Evolutionary conservation across 2,888 invertebrate genomes (phyloP).

Genomic region (Aleiodes testaceus): DNA sequence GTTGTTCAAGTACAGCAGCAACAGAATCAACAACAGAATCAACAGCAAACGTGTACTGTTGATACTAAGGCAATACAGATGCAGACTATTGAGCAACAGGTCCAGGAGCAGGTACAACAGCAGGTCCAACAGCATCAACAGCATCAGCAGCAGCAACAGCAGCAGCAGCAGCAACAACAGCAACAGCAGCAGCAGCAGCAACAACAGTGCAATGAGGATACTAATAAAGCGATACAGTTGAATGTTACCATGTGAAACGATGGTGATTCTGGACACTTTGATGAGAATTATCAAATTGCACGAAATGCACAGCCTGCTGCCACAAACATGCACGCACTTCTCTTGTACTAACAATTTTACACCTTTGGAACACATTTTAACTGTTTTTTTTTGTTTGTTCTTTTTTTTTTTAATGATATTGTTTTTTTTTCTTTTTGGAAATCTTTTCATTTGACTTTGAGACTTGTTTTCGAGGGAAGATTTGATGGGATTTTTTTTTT

Average conservation of each 20-base stretch:
- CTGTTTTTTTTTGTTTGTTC: not conserved
- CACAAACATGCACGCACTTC: slow-evolving; percentile 72
- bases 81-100: slow-evolving; percentile 64
- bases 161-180: slow-evolving; percentile 71
- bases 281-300: slow-evolving; percentile 11
- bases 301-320: slow-evolving; percentile 68
- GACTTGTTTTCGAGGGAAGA: not conserved
- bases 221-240: slow-evolving; percentile 71
- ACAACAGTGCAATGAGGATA: slow-evolving; percentile 69
- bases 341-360: slow-evolving; percentile 71
- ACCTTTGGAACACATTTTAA: slow-evolving; percentile 71
- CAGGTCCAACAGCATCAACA: slow-evolving; percentile 69
- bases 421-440: too few relatives aligned
- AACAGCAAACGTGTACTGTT: slow-evolving; percentile 59
- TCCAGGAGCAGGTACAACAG: slow-evolving; percentile 70
- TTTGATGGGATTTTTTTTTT: not conserved
- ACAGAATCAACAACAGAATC: slow-evolving; percentile 69
- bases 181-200: slow-evolving; percentile 66
- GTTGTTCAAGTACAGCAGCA: slow-evolving; percentile 70
- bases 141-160: slow-evolving; percentile 65
- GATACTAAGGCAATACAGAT: slow-evolving; percentile 52
- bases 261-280: slow-evolving; percentile 39
- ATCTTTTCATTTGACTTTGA: too few relatives aligned
- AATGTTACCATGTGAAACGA: slow-evolving; percentile 72
- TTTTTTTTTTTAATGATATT: not conserved